Evolutionary conservation across 2,888 invertebrate species (phyloP).

Genomic region (Dolichomitus sp.): DNA sequence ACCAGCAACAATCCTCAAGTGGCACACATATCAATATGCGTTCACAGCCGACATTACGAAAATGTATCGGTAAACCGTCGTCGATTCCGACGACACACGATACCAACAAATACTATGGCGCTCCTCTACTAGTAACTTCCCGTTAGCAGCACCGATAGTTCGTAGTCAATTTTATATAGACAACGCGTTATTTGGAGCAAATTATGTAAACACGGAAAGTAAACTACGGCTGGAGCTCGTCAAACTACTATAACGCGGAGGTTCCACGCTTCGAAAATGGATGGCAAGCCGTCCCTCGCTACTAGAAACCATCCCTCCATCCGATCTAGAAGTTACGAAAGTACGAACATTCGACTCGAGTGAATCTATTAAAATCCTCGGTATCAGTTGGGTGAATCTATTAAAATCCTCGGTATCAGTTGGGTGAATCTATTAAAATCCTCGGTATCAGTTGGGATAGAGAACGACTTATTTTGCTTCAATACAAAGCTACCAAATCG

Average conservation of each 20-base stretch:
- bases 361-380: constrained; percentile 25
- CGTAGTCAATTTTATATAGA: constrained; percentile 70
- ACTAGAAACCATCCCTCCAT: not conserved
- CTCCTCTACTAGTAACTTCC: constrained; percentile 16
- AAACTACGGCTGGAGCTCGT: constrained; percentile 14
- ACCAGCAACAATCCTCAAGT: constrained; percentile 36
- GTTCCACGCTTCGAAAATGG: constrained; percentile 44
- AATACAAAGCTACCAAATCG: not conserved
- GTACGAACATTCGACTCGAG: constrained; percentile 20
- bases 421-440: constrained; percentile 20
- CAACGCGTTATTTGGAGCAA: constrained; percentile 45
- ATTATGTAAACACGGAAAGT: constrained; percentile 3
- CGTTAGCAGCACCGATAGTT: constrained; percentile 62
- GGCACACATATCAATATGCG: constrained; percentile 43
- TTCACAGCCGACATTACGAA: constrained; percentile 54
- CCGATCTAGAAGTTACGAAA: constrained; percentile 1
- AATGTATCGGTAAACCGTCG: constrained; percentile 56
- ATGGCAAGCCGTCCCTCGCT: constrained; percentile 21
- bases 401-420: constrained; percentile 38
- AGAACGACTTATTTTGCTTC: not conserved
- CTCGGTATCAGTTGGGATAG: constrained; percentile 40
- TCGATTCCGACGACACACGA: constrained; percentile 58
- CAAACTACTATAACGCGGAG: constrained; percentile 18
- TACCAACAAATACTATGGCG: constrained; percentile 74
- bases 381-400: constrained; percentile 35